phyloP scores from a whole-genome alignment of 2,113 vertebrate species.

The Meleagris gallopavo region DNA sequence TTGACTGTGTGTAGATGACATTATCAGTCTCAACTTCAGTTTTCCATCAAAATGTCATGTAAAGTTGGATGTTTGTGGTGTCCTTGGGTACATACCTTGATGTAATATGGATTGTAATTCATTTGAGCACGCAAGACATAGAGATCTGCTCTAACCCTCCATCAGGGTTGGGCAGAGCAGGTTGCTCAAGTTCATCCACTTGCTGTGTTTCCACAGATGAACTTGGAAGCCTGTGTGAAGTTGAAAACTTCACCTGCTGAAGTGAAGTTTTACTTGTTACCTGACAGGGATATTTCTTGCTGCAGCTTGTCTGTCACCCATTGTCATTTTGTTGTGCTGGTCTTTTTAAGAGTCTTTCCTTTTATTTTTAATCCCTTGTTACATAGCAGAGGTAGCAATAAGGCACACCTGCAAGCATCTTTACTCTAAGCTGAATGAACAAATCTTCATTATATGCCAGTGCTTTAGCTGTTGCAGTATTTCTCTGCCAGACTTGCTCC shows the following conservation, averaged over 20 bases:
- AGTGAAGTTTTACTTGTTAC: background rate
- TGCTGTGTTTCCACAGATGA: background rate
- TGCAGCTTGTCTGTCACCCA: background rate
- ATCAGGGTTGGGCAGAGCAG: background rate
- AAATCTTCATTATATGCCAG: background rate
- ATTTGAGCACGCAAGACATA: background rate
- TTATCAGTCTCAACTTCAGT: background rate
- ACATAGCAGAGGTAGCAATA: background rate
- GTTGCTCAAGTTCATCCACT: background rate
- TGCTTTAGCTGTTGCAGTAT: background rate
- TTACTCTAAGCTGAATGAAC: background rate
- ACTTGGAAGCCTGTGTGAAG: background rate
- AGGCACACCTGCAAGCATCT: background rate
- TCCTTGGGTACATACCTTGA: background rate
- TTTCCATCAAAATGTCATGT: background rate
- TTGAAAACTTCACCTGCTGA: background rate
- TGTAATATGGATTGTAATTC: background rate
- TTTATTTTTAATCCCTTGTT: background rate
- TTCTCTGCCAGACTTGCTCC: background rate
- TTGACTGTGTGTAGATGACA: no score
- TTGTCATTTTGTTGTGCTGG: background rate
- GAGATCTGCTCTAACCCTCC: fast-evolving
- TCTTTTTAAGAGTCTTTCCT: background rate
- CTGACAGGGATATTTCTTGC: background rate
- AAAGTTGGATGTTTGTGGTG: background rate